Conservation (phyloP, 2,888 invertebrate species). For the Antitype chi region DNA sequence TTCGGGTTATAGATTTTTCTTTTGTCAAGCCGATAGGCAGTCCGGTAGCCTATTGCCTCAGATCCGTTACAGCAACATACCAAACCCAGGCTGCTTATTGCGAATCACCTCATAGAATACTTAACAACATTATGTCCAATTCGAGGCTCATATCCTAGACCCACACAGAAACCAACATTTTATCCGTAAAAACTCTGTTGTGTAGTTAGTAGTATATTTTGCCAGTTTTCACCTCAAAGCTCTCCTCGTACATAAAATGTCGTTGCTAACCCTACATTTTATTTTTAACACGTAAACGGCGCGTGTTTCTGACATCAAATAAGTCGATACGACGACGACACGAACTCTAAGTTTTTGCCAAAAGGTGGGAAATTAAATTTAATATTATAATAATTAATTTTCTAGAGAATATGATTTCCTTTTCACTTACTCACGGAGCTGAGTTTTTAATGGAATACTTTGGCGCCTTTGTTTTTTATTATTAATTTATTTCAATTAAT, state of each 20-base stretch:
- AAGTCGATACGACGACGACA: slow-evolving; percentile 11
- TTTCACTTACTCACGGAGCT: not conserved
- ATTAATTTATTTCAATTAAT: not conserved
- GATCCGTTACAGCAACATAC: not conserved
- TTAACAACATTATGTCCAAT: not conserved
- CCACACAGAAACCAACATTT: not conserved
- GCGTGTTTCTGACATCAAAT: slow-evolving; percentile 35
- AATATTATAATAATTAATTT: slow-evolving; percentile 30
- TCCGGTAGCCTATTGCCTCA: not conserved
- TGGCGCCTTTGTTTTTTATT: not conserved
- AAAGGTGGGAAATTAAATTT: slow-evolving; percentile 36
- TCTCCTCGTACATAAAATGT: not conserved
- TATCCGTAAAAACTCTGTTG: not conserved
- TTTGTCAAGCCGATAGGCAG: not conserved
- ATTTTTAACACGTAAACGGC: slow-evolving; percentile 14
- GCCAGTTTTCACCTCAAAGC: not conserved
- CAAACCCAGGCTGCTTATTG: too few species aligned
- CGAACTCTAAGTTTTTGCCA: slow-evolving; percentile 14
- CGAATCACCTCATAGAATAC: not conserved
- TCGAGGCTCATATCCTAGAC: not conserved
- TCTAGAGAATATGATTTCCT: slow-evolving; percentile 16
- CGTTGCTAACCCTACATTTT: slow-evolving; percentile 7
- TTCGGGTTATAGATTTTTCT: too few species aligned
- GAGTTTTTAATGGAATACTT: not conserved
- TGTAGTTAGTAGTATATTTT: not conserved